Conservation (phyloP, 2,888 invertebrate genomes). For the Himalopsyche kuldschensis region DNA sequence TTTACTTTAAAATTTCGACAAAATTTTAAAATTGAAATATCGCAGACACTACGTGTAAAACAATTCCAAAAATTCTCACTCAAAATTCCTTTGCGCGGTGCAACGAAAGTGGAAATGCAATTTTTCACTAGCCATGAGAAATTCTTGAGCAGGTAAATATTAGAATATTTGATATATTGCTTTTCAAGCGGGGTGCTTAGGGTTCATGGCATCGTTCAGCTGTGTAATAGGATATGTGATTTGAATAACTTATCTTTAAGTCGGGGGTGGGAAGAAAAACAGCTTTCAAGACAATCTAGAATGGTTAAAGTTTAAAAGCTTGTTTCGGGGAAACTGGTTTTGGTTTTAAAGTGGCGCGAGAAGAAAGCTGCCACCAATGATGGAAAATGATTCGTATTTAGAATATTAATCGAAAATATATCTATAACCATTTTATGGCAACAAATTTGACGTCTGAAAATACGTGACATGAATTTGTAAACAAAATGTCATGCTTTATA, state of each 20-base stretch:
- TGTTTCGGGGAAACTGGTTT: neutral
- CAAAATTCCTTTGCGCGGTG: neutral
- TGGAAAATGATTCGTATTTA: too few relatives aligned
- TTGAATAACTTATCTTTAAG: conserved; percentile 23
- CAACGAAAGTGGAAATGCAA: neutral
- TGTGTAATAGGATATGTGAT: conserved; percentile 33
- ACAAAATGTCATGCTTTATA: too few relatives aligned
- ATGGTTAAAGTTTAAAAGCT: neutral
- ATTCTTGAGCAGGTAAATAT: neutral
- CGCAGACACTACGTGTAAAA: neutral
- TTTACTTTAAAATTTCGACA: too few relatives aligned
- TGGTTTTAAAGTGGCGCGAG: neutral
- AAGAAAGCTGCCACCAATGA: neutral
- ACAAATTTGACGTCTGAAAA: too few relatives aligned
- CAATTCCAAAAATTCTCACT: neutral
- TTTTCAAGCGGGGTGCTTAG: neutral
- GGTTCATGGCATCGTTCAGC: conserved; percentile 13
- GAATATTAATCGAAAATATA: too few relatives aligned
- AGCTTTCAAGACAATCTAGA: neutral
- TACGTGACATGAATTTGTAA: too few relatives aligned
- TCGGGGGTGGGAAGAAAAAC: neutral
- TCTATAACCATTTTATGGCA: too few relatives aligned
- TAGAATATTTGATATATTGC: neutral
- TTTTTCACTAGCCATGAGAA: neutral
- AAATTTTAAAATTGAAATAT: too few relatives aligned